Conservation (phyloP, 92 coral and sea anemone species). For the Palythoa grandis region DNA sequence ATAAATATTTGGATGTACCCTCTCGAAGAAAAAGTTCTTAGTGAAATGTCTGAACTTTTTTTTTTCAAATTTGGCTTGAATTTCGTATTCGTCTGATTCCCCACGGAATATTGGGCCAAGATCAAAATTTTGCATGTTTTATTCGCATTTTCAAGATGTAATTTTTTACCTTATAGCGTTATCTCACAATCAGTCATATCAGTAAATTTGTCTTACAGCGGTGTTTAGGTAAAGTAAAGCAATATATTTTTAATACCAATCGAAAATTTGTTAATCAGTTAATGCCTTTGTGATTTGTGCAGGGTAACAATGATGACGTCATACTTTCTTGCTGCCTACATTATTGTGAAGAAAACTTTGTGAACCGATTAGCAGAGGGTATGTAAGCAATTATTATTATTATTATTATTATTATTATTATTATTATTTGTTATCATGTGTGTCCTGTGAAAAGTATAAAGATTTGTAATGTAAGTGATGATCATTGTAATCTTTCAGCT, state of each 20-base stretch:
- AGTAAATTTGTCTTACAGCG: neutral
- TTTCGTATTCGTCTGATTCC: no score
- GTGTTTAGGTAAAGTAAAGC: neutral
- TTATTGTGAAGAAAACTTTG: conserved; percentile 95
- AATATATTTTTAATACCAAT: neutral
- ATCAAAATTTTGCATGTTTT: no score
- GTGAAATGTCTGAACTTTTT: no score
- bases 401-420: neutral
- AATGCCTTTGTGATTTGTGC: neutral
- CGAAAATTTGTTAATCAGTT: neutral
- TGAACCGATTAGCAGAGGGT: conserved; percentile 94
- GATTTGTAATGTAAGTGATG: neutral
- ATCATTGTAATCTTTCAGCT: conserved; percentile 52
- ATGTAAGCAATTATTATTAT: neutral
- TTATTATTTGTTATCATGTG: neutral
- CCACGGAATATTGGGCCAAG: no score
- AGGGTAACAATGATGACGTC: conserved; percentile 96
- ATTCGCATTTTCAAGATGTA: no score
- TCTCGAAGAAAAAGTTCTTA: no score
- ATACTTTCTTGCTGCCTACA: conserved; percentile 93
- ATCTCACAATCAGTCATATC: no score
- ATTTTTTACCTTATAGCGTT: no score
- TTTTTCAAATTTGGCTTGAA: no score
- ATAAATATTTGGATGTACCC: no score
- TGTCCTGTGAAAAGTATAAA: neutral